Conservation (phyloP, 2,888 invertebrate species). For the Anorthoa munda region DNA sequence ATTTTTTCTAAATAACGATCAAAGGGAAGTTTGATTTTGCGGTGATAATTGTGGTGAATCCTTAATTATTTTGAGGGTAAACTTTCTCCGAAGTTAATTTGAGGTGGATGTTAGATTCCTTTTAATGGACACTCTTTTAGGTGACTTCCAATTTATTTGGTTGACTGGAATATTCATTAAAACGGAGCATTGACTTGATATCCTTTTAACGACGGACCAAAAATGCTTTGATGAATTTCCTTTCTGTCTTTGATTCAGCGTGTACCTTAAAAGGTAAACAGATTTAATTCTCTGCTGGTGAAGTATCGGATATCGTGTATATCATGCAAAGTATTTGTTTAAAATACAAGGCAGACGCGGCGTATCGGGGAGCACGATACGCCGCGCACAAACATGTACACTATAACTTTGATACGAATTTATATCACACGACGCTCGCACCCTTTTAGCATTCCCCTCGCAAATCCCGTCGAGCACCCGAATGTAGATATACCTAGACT, state of each 20-base stretch:
- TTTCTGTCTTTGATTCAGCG: conserved; percentile 58
- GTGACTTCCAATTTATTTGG: conserved; percentile 89
- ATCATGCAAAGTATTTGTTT: conserved; percentile 74
- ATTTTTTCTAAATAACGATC: conserved; percentile 83
- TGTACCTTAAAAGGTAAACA: conserved; percentile 63
- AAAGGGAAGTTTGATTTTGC: conserved; percentile 90
- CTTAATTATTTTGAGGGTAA: conserved; percentile 91
- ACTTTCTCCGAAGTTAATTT: conserved; percentile 90
- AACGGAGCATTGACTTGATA: conserved; percentile 78
- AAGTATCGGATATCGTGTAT: conserved; percentile 65
- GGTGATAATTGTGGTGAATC: conserved; percentile 91
- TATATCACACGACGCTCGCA: conserved; percentile 82
- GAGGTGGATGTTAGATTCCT: conserved; percentile 87
- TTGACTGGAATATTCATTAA: conserved; percentile 88
- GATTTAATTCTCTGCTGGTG: conserved; percentile 57
- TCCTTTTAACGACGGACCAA: conserved; percentile 77
- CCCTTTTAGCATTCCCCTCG: conserved; percentile 89
- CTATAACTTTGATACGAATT: conserved; percentile 78
- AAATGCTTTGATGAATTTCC: conserved; percentile 77
- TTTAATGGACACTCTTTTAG: conserved; percentile 90
- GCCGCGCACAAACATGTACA: conserved; percentile 70
- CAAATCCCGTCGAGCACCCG: conserved; percentile 84
- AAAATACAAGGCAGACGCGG: conserved; percentile 77
- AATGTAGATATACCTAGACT: conserved; percentile 84
- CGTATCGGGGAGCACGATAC: conserved; percentile 63